Evolutionary conservation across 2,113 vertebrate genomes (phyloP), one percentile per base, ranked within the genome.

Genomic region (Channa argus): DNA sequence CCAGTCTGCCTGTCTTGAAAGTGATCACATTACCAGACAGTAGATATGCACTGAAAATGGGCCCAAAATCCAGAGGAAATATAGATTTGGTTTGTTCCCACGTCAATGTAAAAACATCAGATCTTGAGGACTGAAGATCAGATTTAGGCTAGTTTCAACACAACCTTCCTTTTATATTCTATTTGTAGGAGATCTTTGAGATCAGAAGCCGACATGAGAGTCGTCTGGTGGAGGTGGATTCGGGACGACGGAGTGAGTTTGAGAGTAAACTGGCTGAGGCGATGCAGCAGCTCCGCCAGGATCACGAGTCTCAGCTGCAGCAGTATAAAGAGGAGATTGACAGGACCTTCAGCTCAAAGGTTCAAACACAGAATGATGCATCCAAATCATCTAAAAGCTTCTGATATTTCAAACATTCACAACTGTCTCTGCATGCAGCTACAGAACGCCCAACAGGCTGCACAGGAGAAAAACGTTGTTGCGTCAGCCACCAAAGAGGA

Each of bases 311-410:
- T 50, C 94, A 97, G 81, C 90, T 97, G 82, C 83, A 79, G 63
- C 93, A 92, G 34, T 97, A 96, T 85, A 97, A 94, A 79, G 94
- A 94, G 0, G 94, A 96, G 9, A 74, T 96, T 74, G 93, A 96
- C n/a, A 83, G 49, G 68, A 94, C 86, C 2, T 96, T 94, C 60
- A 53, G 2, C 46, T 91, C 92, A 5, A 96, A 94, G 94, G 96
- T 96, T 73, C 0, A 14, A 10, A 45, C 39, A 5, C 14, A 2
- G 3, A 2, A 8, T 14, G 4, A 50, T 1, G 2, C 0, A 0
- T 39, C 43, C 10, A 0, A 12, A 9, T 6, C 5, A 24, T 24
- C 24, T 24, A 24, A 24, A 24, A 24, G 24, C 8, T 60, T 33
- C 5, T 63, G 13, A 43, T 14, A 9, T 58, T 6, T 0, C 37